These are phyloP conservation scores for Rhopalosiphum padi DNA, from an alignment of 1,140 invertebrate species.

Conservation along the genomic window DNA sequence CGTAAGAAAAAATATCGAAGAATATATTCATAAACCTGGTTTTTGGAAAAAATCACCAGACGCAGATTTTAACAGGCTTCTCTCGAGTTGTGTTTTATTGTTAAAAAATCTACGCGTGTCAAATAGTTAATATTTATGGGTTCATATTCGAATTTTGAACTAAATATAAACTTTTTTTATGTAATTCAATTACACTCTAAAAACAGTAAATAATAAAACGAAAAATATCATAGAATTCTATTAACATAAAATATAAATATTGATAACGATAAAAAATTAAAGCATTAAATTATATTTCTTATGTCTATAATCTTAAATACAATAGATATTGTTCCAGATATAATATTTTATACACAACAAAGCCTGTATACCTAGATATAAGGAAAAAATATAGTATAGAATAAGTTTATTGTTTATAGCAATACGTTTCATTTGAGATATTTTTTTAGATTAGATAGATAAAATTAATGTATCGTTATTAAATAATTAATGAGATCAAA, in stretches of 20 bases:
- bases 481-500: not conserved
- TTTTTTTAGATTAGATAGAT: not conserved
- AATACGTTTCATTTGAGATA: not conserved
- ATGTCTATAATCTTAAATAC: not conserved
- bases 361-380: not conserved
- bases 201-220: not conserved
- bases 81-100: not conserved
- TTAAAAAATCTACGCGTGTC: not conserved
- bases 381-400: not conserved
- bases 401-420: not conserved
- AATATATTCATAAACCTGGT: not conserved
- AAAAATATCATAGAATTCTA: not conserved
- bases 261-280: not conserved
- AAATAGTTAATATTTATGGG: not conserved
- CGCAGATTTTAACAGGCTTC: not conserved
- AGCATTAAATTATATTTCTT: not conserved
- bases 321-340: not conserved
- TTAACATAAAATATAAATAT: slow-evolving; percentile 12
- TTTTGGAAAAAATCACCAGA: not conserved
- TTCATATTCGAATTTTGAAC: not conserved
- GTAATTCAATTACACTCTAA: not conserved
- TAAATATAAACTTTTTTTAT: not conserved
- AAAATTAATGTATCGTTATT: not conserved
- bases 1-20: not conserved
- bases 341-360: not conserved